These are phyloP conservation scores for Polypterus bichir DNA, from an alignment of 2,113 vertebrate species.

Conservation along the genomic window DNA sequence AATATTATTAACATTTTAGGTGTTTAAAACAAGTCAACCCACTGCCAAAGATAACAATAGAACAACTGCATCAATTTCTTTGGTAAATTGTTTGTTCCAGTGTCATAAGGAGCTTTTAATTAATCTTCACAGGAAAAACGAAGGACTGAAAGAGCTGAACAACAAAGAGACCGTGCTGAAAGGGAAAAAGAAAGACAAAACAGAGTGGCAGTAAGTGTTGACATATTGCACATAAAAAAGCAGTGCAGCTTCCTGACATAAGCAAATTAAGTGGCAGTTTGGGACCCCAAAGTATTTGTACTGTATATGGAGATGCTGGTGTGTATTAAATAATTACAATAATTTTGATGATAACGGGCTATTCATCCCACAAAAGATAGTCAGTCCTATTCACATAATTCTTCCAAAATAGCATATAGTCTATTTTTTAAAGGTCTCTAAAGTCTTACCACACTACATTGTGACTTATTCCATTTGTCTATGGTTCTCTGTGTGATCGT, in stretches of 20 bases:
- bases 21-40: too few relatives aligned
- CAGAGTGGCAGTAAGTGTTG: constrained; percentile 37
- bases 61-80: too few relatives aligned
- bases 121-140: constrained; percentile 37
- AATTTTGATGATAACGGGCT: background rate
- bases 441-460: too few relatives aligned
- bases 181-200: constrained; percentile 47
- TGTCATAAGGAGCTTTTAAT: too few relatives aligned
- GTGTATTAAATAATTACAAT: background rate
- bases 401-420: background rate
- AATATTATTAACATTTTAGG: too few relatives aligned
- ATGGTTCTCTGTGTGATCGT: too few relatives aligned
- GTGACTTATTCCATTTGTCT: too few relatives aligned
- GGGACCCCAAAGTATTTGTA: too few relatives aligned
- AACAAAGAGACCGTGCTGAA: constrained; percentile 45
- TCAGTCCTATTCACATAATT: constrained; percentile 1
- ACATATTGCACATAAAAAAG: too few relatives aligned
- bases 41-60: too few relatives aligned
- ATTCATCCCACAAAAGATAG: background rate
- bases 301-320: background rate
- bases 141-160: constrained; percentile 45
- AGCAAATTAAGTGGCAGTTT: background rate
- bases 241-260: background rate
- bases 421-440: too few relatives aligned
- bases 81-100: too few relatives aligned